A percentile compares a stretch with the other conserved stretches of the same genome.
Conservation (phyloP, 2,113 vertebrate genomes). For the Falco punctatus region DNA sequence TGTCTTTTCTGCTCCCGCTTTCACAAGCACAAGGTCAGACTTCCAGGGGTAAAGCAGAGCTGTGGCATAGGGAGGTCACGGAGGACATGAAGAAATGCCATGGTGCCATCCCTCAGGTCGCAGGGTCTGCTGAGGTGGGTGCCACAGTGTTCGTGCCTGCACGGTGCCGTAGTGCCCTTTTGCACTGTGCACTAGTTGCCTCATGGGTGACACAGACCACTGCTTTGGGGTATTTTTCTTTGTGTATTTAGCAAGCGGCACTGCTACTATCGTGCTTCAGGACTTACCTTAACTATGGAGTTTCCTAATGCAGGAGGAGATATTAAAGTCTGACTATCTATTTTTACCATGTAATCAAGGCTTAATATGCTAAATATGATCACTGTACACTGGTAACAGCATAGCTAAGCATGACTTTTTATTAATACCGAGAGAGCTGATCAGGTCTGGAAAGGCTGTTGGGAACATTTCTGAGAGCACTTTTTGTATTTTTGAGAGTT, state of each 20-base stretch:
- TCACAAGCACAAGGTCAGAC: not conserved
- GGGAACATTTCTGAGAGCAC: conserved; percentile 10
- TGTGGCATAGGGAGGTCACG: not conserved
- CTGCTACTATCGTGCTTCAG: not conserved
- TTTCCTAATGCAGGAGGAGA: not conserved
- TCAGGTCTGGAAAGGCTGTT: not conserved
- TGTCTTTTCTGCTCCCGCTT: not conserved
- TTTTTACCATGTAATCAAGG: not conserved
- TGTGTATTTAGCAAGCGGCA: not conserved
- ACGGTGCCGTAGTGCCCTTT: not conserved
- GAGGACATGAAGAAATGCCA: not conserved
- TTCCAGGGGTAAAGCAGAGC: not conserved
- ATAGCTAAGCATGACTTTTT: not conserved
- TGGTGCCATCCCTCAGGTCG: rapidly evolving
- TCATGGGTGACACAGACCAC: not conserved
- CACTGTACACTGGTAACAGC: not conserved
- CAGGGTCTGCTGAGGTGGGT: not conserved
- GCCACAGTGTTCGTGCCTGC: rapidly evolving
- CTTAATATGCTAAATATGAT: not conserved
- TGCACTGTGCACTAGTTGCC: not conserved
- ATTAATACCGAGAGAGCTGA: not conserved
- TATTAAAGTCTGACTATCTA: not conserved
- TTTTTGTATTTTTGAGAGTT: conserved; percentile 18
- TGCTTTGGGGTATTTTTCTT: not conserved
- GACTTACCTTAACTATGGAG: not conserved